These are phyloP conservation scores for Acronicta psi DNA, from an alignment of 2,888 invertebrate genomes.

Conservation along the genomic window DNA sequence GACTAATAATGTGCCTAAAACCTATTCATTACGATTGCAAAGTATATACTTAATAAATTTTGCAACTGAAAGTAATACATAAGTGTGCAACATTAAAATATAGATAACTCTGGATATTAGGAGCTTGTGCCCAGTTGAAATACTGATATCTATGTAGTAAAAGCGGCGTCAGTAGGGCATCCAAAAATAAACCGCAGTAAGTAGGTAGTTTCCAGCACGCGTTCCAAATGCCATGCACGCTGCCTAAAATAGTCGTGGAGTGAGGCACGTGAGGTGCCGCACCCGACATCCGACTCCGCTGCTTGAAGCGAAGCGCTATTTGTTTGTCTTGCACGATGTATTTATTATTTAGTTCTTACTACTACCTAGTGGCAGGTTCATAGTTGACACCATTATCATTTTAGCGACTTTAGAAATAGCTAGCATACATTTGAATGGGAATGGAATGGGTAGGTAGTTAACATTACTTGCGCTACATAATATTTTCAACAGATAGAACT, in stretches of 20 bases:
- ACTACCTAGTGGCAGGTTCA: too few relatives aligned
- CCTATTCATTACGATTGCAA: not conserved
- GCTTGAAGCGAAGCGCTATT: conserved; percentile 10
- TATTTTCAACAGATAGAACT: conserved; percentile 21
- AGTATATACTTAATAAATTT: conserved; percentile 1
- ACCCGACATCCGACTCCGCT: conserved; percentile 74
- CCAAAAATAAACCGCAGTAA: conserved; percentile 79
- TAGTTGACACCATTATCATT: too few relatives aligned
- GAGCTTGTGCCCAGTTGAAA: conserved; percentile 2
- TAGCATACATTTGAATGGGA: too few relatives aligned
- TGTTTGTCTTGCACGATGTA: conserved; percentile 8
- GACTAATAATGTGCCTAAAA: conserved; percentile 53
- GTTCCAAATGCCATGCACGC: conserved; percentile 82
- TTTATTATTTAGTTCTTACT: conserved; percentile 1
- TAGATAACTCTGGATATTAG: not conserved
- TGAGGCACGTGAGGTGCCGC: conserved; percentile 63
- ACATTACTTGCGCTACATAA: not conserved
- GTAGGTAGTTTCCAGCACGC: conserved; percentile 84
- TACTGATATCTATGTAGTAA: conserved; percentile 64
- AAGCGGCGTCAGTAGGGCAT: conserved; percentile 79
- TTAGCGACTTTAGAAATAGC: too few relatives aligned
- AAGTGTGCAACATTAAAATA: not conserved
- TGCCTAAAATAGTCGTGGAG: conserved; percentile 80
- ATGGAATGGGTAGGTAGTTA: too few relatives aligned
- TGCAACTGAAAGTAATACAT: not conserved